phyloP scores from a whole-genome alignment of 2,797 vertebrate genomes.

The Pagetopsis macropterus region DNA sequence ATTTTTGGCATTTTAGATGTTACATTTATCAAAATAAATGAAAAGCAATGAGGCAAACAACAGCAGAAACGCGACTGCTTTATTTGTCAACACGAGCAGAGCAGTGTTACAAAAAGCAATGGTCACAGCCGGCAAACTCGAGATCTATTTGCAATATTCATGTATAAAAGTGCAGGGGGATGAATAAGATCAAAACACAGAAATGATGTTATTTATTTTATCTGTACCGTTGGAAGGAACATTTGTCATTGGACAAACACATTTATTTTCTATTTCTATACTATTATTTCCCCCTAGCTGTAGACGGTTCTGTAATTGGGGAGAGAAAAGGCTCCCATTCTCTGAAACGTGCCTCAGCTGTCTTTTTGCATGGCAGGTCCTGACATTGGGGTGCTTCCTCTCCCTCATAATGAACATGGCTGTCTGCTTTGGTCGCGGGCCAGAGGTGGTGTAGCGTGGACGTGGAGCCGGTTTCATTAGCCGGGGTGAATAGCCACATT shows the following conservation, averaged over 20 bases:
- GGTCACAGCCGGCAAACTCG: conserved; percentile 15
- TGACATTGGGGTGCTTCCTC: conserved; percentile 64
- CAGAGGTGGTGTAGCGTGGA: conserved; percentile 61
- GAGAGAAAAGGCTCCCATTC: conserved; percentile 62
- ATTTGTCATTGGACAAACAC: conserved; percentile 61
- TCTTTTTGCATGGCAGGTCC: conserved; percentile 69
- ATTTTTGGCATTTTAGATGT: conserved; percentile 30
- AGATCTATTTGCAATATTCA: conserved; percentile 34
- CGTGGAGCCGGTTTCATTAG: conserved; percentile 74
- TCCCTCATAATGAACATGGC: conserved; percentile 75
- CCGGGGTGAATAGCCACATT: conserved; percentile 78
- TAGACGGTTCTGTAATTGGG: conserved; percentile 70
- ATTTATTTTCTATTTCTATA: conserved; percentile 22
- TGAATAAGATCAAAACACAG: conserved; percentile 33
- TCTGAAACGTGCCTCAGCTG: conserved; percentile 63
- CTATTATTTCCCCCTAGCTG: conserved; percentile 63
- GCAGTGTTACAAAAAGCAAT: conserved; percentile 8
- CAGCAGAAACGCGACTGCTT: neutral
- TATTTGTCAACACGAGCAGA: conserved; percentile 17
- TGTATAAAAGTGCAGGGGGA: conserved; percentile 18
- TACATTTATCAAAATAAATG: conserved; percentile 12
- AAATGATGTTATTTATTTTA: conserved; percentile 46
- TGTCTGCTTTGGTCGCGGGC: conserved; percentile 63
- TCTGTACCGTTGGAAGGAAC: conserved; percentile 39
- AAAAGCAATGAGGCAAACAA: conserved; percentile 15